Percentiles rank a stretch among this genome's conserved stretches.
phyloP scores from a whole-genome alignment of 2,888 invertebrate species.

The Eupithecia centaureata region DNA sequence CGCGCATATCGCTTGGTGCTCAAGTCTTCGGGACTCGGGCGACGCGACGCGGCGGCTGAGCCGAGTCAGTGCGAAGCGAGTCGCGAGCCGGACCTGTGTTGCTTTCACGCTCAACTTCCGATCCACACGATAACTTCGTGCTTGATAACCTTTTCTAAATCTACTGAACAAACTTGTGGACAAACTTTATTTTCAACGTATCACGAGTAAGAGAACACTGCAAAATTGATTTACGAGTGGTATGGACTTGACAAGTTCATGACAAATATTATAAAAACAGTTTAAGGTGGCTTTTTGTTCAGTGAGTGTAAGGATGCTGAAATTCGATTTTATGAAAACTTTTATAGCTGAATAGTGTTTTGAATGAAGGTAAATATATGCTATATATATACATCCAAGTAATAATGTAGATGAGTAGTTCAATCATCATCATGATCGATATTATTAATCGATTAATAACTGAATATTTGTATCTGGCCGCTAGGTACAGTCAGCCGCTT shows the following conservation, averaged over 20 bases:
- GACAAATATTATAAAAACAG: slow-evolving; percentile 18
- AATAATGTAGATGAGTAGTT: not conserved
- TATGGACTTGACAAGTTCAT: slow-evolving; percentile 50
- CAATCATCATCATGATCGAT: not conserved
- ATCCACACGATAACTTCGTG: slow-evolving; percentile 48
- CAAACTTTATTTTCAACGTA: slow-evolving; percentile 64
- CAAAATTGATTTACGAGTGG: slow-evolving; percentile 55
- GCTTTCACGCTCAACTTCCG: slow-evolving; percentile 61
- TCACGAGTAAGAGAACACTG: slow-evolving; percentile 45
- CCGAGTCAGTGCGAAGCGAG: slow-evolving; percentile 60
- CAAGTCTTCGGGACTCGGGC: slow-evolving; percentile 55
- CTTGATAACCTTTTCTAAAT: slow-evolving; percentile 43
- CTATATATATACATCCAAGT: not conserved
- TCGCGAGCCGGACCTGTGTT: slow-evolving; percentile 63
- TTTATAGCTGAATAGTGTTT: slow-evolving; percentile 15
- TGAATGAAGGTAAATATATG: not conserved
- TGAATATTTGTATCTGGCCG: not conserved
- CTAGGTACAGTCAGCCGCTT: not conserved
- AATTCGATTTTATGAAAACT: slow-evolving; percentile 32
- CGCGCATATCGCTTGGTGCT: slow-evolving; percentile 77
- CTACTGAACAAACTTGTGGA: slow-evolving; percentile 55
- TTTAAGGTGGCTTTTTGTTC: slow-evolving; percentile 65
- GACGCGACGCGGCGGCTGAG: slow-evolving; percentile 43
- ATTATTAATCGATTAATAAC: not conserved
- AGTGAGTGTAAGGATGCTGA: slow-evolving; percentile 66